A percentile compares a stretch with the other conserved stretches of the same genome.
Evolutionary conservation across 1,140 invertebrate species (phyloP).

Genomic region (Cyrtorhinus lividipennis): DNA sequence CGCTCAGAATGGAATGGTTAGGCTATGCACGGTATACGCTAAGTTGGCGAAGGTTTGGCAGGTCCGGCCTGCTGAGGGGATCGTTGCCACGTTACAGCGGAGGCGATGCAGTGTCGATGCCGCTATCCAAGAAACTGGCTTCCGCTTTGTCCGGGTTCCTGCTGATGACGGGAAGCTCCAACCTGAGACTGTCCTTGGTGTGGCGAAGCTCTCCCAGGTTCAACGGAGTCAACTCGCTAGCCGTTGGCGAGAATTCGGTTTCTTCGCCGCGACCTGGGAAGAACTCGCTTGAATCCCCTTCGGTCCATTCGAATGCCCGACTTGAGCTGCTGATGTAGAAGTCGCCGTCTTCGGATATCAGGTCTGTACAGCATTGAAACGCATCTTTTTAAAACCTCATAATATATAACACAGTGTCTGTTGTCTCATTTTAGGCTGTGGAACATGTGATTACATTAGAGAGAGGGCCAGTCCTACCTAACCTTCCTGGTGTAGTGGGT

Average conservation of each 20-base stretch:
- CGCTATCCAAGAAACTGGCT: constrained; percentile 40
- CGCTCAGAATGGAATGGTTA: too few relatives aligned
- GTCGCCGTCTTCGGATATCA: constrained; percentile 27
- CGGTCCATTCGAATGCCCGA: constrained; percentile 44
- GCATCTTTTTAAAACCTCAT: too few relatives aligned
- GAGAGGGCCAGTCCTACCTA: too few relatives aligned
- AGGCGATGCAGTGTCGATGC: constrained; percentile 14
- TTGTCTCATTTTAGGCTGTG: too few relatives aligned
- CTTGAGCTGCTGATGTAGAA: constrained; percentile 46
- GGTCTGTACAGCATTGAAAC: constrained; percentile 20
- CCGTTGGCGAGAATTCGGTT: constrained; percentile 9
- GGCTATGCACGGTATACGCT: too few relatives aligned
- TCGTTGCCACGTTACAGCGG: too few relatives aligned
- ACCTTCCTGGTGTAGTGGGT: too few relatives aligned
- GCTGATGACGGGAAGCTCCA: constrained; percentile 45
- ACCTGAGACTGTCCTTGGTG: constrained; percentile 51
- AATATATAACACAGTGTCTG: too few relatives aligned
- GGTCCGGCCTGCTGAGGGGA: too few relatives aligned
- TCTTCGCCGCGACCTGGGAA: constrained; percentile 36
- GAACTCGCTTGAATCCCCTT: constrained; percentile 48
- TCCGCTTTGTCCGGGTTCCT: constrained; percentile 35
- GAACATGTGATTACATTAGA: too few relatives aligned
- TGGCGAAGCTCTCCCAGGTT: constrained; percentile 54
- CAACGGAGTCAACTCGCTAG: constrained; percentile 19
- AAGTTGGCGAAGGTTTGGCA: too few relatives aligned